Evolutionary conservation across 2,888 invertebrate genomes (phyloP), one percentile per base, ranked within the genome.

Genomic region (Eilema depressum): DNA sequence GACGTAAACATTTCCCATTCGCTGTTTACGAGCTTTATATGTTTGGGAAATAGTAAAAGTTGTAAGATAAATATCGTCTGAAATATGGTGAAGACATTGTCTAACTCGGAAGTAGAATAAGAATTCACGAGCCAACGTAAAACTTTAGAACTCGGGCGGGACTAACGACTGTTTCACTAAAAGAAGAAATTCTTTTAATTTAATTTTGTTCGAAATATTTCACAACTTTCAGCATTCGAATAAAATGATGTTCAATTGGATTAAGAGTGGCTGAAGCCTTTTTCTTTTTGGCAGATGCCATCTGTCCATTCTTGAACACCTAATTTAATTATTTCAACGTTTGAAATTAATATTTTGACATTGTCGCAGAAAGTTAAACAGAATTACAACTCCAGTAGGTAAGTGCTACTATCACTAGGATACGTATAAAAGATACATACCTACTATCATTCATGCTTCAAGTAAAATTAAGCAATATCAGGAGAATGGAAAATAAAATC

Each of bases 71-170:
- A 88, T 86, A 86, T 83, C 80, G 82, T 71, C 66, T 85, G 82
- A 86, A 87, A 85, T 87, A 88, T 85, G 83, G 80, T 84, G 84
- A 84, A 88, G 86, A 89, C 86, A 86, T 86, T 85, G 88, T 86
- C 85, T 84, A 83, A 87, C 82, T 87, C 74, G 72, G 66, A 84
- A 83, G 83, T 83, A 59, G 59, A 59, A 59, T 59, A 84, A 82
- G 82, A 81, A 85, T 82, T 80, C 82, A 75, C 83, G 80, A 81
- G 78, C 77, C 79, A 79, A 77, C 83, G 82, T 77, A 81, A 85
- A 89, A 90, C 83, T 89, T 89, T 78, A 73, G 75, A 87, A 86
- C 86, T 86, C 77, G 75, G 75, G 71, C 79, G 75, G 78, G 81
- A 87, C 84, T 89, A 89, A 89, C 89, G 88, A 87, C 87, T 85